These are phyloP conservation scores for Dromococcyx pavoninus DNA, from an alignment of 2,797 vertebrate genomes.

Conservation along the genomic window DNA sequence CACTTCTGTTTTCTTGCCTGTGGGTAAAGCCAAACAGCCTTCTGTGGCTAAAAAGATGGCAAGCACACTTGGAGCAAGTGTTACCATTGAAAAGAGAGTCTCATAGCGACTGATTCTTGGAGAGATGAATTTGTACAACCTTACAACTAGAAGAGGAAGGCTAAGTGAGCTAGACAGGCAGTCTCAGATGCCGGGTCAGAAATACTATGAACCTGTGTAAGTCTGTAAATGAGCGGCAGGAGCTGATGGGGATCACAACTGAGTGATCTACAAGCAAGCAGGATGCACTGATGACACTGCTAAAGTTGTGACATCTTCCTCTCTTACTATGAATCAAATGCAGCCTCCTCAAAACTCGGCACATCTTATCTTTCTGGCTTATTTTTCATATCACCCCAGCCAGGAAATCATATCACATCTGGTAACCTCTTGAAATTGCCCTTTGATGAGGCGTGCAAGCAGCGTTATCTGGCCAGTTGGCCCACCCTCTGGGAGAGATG, in stretches of 20 bases:
- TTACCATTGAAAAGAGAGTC: not conserved
- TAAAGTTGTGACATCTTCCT: not conserved
- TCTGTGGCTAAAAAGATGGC: not conserved
- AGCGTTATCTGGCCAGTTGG: not conserved
- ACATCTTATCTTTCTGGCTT: not conserved
- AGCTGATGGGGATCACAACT: not conserved
- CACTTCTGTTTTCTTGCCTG: not conserved
- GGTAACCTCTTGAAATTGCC: not conserved
- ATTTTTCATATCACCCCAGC: not conserved
- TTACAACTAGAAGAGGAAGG: not conserved
- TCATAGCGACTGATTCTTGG: not conserved
- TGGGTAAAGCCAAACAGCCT: not conserved
- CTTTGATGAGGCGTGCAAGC: not conserved
- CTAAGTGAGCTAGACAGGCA: not conserved
- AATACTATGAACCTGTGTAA: not conserved
- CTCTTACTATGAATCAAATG: not conserved
- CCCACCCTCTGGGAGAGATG: not conserved
- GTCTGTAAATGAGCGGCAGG: not conserved
- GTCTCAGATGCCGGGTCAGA: not conserved
- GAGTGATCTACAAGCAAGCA: not conserved
- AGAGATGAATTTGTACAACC: not conserved
- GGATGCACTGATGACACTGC: not conserved
- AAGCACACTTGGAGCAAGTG: not conserved
- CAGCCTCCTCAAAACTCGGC: not conserved
- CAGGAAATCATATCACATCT: not conserved